Conservation (phyloP, 1,140 invertebrate genomes). For the Anadara kagoshimensis region DNA sequence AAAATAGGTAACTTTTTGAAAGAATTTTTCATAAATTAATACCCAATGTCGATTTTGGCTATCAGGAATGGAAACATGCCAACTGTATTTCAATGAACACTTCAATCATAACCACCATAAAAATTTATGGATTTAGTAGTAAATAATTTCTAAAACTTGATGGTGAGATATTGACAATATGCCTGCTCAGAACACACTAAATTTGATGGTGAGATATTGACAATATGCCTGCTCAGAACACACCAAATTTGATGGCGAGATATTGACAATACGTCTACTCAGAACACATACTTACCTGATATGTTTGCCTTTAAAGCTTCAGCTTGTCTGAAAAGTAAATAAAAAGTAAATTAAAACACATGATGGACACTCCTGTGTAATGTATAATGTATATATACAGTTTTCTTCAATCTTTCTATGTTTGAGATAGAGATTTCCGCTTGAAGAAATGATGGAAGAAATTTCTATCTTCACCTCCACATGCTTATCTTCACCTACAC, state of each 20-base stretch:
- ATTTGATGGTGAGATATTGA: background rate
- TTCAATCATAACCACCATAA: background rate
- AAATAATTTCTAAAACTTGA: background rate
- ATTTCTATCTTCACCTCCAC: too few species aligned
- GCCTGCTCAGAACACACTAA: too few species aligned
- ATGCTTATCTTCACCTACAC: too few species aligned
- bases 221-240: too few species aligned
- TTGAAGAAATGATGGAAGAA: too few species aligned
- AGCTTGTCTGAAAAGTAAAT: slow-evolving; percentile 65
- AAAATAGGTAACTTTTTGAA: background rate
- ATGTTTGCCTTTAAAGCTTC: slow-evolving; percentile 65
- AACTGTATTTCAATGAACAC: slow-evolving; percentile 6
- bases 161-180: background rate
- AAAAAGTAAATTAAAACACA: too few species aligned
- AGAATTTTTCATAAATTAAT: background rate
- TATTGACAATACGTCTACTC: background rate
- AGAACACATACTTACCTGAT: slow-evolving; percentile 45
- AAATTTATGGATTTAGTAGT: background rate
- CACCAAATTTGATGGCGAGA: background rate
- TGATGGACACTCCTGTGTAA: too few species aligned
- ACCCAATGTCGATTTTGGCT: background rate
- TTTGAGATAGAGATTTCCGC: too few species aligned
- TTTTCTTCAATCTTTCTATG: too few species aligned
- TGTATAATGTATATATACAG: too few species aligned
- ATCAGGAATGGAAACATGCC: too few species aligned